phyloP scores from a whole-genome alignment of 2,797 vertebrate genomes.

The Fringilla coelebs region DNA sequence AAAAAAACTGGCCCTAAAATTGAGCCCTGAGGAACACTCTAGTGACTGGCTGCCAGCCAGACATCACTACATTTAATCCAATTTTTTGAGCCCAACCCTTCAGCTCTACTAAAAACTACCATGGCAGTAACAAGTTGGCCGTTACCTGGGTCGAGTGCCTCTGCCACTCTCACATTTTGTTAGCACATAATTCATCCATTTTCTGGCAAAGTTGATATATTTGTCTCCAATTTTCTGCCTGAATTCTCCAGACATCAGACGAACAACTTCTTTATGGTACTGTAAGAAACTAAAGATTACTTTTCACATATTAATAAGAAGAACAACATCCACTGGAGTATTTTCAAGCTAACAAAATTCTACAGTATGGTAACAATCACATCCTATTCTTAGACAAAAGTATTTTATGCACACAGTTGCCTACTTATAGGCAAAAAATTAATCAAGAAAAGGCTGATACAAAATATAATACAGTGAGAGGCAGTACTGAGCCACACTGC shows the following conservation, averaged over 20 bases:
- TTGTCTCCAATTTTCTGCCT: constrained; percentile 95
- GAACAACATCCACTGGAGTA: background rate
- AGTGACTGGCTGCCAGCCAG: background rate
- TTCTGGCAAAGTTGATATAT: constrained; percentile 94
- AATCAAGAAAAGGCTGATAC: background rate
- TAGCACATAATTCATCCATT: constrained; percentile 99
- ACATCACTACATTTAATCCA: background rate
- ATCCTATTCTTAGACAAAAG: background rate
- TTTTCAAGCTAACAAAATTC: background rate
- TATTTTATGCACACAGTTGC: background rate
- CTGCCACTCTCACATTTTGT: constrained; percentile 98
- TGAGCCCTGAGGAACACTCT: background rate
- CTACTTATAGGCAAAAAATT: background rate
- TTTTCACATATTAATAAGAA: constrained; percentile 19
- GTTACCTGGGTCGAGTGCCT: constrained; percentile 95
- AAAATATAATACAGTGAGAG: background rate
- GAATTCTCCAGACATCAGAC: constrained; percentile 97
- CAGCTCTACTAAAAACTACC: background rate
- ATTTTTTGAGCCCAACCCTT: background rate
- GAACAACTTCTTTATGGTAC: constrained; percentile 99
- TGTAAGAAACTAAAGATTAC: constrained; percentile 68
- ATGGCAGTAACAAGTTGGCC: background rate
- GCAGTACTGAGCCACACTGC: background rate
- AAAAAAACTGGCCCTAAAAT: background rate
- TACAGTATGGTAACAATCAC: background rate